Percentiles rank a stretch among this genome's conserved stretches.
Evolutionary conservation across 2,888 invertebrate species (phyloP).

Genomic region (Mellilla xanthometata): DNA sequence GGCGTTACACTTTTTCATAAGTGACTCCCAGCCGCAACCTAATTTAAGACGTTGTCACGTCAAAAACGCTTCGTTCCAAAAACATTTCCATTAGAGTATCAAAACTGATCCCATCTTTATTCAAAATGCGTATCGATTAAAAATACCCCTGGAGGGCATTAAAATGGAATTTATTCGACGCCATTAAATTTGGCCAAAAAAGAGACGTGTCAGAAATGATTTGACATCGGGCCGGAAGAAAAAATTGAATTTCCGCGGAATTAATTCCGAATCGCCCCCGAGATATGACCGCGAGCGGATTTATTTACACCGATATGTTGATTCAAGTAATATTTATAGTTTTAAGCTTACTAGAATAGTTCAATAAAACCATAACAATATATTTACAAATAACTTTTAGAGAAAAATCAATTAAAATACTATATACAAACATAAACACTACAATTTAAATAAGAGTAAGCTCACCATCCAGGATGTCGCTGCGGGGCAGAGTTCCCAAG

Average conservation of each 20-base stretch:
- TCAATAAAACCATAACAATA: too few species aligned
- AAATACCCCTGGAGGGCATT: constrained; percentile 11
- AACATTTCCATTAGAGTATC: constrained; percentile 2
- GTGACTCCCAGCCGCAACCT: too few species aligned
- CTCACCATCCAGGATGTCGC: too few species aligned
- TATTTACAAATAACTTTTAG: too few species aligned
- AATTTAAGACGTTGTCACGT: too few species aligned
- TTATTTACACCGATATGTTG: constrained; percentile 6
- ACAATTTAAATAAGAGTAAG: too few species aligned
- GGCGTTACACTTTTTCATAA: too few species aligned
- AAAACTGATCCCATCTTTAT: constrained; percentile 9
- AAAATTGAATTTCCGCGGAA: constrained; percentile 56
- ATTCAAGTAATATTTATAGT: too few species aligned
- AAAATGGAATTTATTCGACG: constrained; percentile 16
- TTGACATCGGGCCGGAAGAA: constrained; percentile 37
- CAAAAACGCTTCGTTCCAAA: background rate
- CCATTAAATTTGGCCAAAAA: constrained; percentile 24
- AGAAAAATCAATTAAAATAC: too few species aligned
- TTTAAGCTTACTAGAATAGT: too few species aligned
- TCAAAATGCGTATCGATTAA: constrained; percentile 12
- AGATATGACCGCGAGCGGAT: constrained; percentile 5
- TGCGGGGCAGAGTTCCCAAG: too few species aligned
- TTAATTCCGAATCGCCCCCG: constrained; percentile 54
- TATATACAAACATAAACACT: too few species aligned
- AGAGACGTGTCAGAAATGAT: constrained; percentile 42